Conservation (phyloP, 1,140 invertebrate genomes). For the Bombus confusus region DNA sequence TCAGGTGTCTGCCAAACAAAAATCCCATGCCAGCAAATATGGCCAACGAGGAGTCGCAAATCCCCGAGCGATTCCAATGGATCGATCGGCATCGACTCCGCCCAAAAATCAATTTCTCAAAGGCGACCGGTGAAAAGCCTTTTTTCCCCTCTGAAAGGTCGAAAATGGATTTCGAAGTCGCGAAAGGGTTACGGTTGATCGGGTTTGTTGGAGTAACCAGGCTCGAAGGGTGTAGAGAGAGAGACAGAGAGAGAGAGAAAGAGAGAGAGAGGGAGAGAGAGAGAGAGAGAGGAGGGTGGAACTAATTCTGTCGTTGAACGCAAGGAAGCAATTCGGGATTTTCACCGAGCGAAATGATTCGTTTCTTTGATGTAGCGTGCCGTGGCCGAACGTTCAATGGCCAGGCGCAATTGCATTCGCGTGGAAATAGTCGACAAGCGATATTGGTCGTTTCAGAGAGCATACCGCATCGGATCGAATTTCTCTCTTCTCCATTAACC, state of each 20-base stretch:
- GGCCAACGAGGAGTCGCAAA: neutral
- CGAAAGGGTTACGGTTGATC: neutral
- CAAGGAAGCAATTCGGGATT: constrained; percentile 36
- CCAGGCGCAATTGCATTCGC: constrained; percentile 42
- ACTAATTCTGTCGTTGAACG: constrained; percentile 10
- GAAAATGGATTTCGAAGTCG: constrained; percentile 8
- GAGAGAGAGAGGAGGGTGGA: neutral
- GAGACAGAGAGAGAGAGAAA: neutral
- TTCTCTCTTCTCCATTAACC: constrained; percentile 48
- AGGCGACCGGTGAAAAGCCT: neutral
- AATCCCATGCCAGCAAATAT: neutral
- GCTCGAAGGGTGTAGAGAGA: neutral
- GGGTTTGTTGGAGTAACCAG: neutral
- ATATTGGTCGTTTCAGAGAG: constrained; percentile 49
- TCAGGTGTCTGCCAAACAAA: too few species aligned
- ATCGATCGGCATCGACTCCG: neutral
- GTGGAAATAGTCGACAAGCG: constrained; percentile 47
- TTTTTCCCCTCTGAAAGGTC: neutral
- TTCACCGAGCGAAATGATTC: constrained; percentile 38
- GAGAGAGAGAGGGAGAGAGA: neutral
- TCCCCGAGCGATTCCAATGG: neutral
- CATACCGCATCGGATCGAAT: constrained; percentile 40
- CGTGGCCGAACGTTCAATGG: constrained; percentile 11
- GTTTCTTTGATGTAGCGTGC: constrained; percentile 32
- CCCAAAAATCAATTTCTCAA: constrained; percentile 1